A percentile compares a stretch with the other conserved stretches of the same genome.
Evolutionary conservation across 1,140 invertebrate species (phyloP).

Genomic region (Lycorma delicatula): DNA sequence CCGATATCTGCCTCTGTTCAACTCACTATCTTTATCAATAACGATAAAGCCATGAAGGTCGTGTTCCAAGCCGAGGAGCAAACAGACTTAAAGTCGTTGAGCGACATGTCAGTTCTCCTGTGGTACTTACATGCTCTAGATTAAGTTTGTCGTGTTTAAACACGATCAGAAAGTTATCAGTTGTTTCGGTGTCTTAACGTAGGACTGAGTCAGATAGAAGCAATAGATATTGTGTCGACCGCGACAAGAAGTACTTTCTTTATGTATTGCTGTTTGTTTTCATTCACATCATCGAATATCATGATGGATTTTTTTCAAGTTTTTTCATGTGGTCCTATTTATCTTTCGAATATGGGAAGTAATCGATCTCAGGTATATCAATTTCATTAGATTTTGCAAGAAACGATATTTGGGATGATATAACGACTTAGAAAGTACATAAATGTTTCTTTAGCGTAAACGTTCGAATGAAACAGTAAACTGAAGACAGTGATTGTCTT

Average conservation of each 20-base stretch:
- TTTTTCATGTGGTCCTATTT: slow-evolving; percentile 26
- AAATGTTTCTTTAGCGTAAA: slow-evolving; percentile 36
- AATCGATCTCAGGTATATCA: slow-evolving; percentile 23
- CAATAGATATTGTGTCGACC: slow-evolving; percentile 35
- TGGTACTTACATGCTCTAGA: no score
- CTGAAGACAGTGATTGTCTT: slow-evolving; percentile 36
- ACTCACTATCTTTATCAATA: no score
- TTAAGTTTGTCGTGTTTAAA: no score
- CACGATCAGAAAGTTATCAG: no score
- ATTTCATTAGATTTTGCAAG: slow-evolving; percentile 27
- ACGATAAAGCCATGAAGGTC: no score
- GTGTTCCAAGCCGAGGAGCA: no score
- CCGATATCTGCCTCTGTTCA: no score
- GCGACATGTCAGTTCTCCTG: no score
- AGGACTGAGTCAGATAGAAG: slow-evolving; percentile 37
- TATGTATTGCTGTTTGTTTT: slow-evolving; percentile 30
- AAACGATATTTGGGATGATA: slow-evolving; percentile 35
- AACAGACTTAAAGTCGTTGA: no score
- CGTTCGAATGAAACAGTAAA: slow-evolving; percentile 30
- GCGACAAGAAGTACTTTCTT: slow-evolving; percentile 34
- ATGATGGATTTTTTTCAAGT: slow-evolving; percentile 31
- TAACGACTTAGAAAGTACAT: slow-evolving; percentile 37
- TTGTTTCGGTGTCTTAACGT: slow-evolving; percentile 38
- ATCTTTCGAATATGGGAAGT: slow-evolving; percentile 28
- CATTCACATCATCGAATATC: slow-evolving; percentile 37